These are phyloP conservation scores for Anguilla megastoma DNA, from an alignment of 2,797 vertebrate species.

Conservation along the genomic window DNA sequence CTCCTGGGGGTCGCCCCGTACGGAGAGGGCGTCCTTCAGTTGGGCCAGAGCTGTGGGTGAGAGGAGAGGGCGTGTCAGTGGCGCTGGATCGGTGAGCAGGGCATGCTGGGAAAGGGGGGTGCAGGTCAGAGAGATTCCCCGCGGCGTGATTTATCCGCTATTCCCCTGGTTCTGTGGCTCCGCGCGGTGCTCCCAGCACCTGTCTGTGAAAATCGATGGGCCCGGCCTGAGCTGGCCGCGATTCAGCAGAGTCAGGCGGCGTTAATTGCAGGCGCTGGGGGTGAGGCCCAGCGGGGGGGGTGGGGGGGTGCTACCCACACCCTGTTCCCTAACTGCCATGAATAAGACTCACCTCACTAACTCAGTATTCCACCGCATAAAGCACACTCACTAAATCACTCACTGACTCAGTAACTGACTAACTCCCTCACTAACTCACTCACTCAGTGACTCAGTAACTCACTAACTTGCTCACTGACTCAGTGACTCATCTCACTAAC, in stretches of 20 bases:
- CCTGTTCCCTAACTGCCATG: background rate
- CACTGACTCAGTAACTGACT: background rate
- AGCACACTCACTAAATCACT: background rate
- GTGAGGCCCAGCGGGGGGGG: background rate
- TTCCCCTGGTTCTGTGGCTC: background rate
- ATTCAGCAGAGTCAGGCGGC: background rate
- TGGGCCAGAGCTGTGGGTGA: constrained; percentile 62
- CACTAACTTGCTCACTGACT: background rate
- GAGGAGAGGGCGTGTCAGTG: background rate
- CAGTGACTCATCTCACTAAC: background rate
- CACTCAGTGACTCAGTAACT: background rate
- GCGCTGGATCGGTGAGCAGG: background rate
- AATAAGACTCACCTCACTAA: background rate
- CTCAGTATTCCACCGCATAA: background rate
- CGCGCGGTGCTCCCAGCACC: background rate
- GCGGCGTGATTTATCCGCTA: background rate
- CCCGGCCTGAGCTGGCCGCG: background rate
- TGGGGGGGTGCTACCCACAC: background rate
- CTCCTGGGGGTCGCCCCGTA: constrained; percentile 42
- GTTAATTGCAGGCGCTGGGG: background rate
- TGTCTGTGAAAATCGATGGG: background rate
- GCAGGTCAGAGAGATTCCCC: background rate
- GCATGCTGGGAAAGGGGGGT: background rate
- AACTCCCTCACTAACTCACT: background rate
- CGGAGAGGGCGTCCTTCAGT: constrained; percentile 61